Base-by-base conservation (phyloP, 2,797 vertebrate species). In the Neosalanx taihuensis region DNA sequence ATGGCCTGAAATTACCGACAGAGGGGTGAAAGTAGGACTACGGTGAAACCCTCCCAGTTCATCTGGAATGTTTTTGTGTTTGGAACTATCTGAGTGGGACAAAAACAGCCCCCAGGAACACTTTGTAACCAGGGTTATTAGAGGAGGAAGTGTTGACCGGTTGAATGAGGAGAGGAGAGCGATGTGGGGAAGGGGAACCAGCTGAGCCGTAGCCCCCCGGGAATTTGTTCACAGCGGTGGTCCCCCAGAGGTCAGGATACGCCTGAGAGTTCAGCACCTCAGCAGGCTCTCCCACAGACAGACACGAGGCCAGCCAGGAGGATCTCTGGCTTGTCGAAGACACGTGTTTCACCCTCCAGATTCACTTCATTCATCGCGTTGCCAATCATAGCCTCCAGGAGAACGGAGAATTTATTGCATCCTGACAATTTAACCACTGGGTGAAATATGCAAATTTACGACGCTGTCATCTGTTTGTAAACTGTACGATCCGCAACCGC, bases 151-250 rank as follows among this genome's bases (percentile, higher is more conserved):
- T 35, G 61, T 30, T 41, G 33, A 71, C 62, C 67, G 73, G 26
- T 53, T 66, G 57, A 6, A 26, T 35, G 51, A 26, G 10, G 12
- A 59, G 15, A 15, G n/a, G 33, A 13, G 65, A 72, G 67, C 57
- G 35, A 23, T 49, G 60, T 69, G 53, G 68, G 66, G 35, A 68
- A 10, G 62, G 70, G 33, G 72, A 62, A 37, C 35, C 29, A 61
- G 49, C 41, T 46, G 41, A 46, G 41, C 41, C 41, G 7, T 3
- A 46, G 41, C 41, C 49, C 35, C 35, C 64, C 49, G 29, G 31
- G 73, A 78, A 76, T 77, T 65, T 1, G 3, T 71, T 71, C 71
- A 62, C 30, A 59, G 61, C 18, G 73, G 68, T 71, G 75, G 81
- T 84, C 85, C 1, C 18, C 18, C 29, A 10, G 30, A 3, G 53